phyloP scores from a whole-genome alignment of 2,888 invertebrate genomes.

The Thymelicus lineola region DNA sequence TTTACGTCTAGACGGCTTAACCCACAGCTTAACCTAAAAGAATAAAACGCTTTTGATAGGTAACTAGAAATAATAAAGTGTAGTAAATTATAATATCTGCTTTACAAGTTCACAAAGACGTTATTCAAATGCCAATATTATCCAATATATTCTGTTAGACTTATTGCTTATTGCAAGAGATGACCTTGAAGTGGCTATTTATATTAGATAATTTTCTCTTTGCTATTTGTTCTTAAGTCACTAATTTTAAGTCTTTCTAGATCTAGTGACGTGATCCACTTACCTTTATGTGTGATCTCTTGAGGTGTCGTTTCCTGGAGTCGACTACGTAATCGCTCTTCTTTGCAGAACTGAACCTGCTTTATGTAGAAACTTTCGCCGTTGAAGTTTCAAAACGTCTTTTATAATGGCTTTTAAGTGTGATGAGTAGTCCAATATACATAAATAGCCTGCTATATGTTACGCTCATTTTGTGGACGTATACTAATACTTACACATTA shows the following conservation, averaged over 20 bases:
- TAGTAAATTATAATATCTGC: too few relatives aligned
- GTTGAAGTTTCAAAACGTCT: conserved; percentile 10
- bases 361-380: conserved; percentile 23
- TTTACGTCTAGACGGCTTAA: too few relatives aligned
- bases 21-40: too few relatives aligned
- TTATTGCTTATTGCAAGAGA: background rate
- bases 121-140: too few relatives aligned
- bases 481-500: too few relatives aligned
- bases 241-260: background rate
- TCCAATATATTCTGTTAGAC: background rate
- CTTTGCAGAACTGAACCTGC: conserved; percentile 43
- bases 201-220: too few relatives aligned
- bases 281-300: conserved; percentile 14
- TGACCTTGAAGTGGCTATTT: background rate
- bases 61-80: too few relatives aligned
- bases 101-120: too few relatives aligned
- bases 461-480: conserved; percentile 29
- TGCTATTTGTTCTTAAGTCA: background rate
- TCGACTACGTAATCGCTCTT: conserved; percentile 56
- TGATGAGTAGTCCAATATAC: background rate
- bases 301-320: conserved; percentile 41
- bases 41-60: too few relatives aligned
- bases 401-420: conserved; percentile 13
- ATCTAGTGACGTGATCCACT: conserved; percentile 11
- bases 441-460: background rate